These are phyloP conservation scores for Psittacula echo DNA, from an alignment of 2,797 vertebrate species.

Conservation along the genomic window DNA sequence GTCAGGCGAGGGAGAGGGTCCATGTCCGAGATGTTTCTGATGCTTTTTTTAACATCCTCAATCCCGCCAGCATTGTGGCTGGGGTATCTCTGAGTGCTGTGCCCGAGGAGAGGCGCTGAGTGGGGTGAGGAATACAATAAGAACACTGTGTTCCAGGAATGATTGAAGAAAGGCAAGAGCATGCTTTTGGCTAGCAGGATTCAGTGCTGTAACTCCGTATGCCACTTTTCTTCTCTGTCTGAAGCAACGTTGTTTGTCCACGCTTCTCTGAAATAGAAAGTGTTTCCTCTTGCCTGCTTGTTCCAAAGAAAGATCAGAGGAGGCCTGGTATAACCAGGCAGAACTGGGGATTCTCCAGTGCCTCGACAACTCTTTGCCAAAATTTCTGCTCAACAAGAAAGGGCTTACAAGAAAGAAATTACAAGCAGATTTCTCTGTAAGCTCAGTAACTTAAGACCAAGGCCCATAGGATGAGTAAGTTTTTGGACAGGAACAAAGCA, in stretches of 20 bases:
- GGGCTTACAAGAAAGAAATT: slow-evolving; percentile 33
- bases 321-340: slow-evolving; percentile 58
- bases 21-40: not conserved
- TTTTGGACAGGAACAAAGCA: slow-evolving; percentile 21
- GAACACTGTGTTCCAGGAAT: slow-evolving; percentile 69
- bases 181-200: slow-evolving; percentile 56
- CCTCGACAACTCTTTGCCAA: slow-evolving; percentile 4
- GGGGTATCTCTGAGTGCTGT: not conserved
- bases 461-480: slow-evolving; percentile 1
- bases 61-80: not conserved
- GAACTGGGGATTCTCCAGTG: slow-evolving; percentile 57
- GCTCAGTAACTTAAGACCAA: slow-evolving; percentile 18
- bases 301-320: slow-evolving; percentile 63
- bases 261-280: slow-evolving; percentile 64
- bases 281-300: slow-evolving; percentile 48
- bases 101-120: not conserved
- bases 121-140: slow-evolving; percentile 45
- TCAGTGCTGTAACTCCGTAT: not conserved
- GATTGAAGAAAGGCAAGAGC: slow-evolving; percentile 60
- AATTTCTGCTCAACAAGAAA: slow-evolving; percentile 34
- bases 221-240: slow-evolving; percentile 59
- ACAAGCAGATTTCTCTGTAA: slow-evolving; percentile 23
- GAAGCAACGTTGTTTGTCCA: slow-evolving; percentile 52
- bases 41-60: not conserved
- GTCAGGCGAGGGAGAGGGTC: not conserved